These are phyloP conservation scores for Terrapene triunguis DNA, from an alignment of 2,113 vertebrate genomes.

Conservation along the genomic window DNA sequence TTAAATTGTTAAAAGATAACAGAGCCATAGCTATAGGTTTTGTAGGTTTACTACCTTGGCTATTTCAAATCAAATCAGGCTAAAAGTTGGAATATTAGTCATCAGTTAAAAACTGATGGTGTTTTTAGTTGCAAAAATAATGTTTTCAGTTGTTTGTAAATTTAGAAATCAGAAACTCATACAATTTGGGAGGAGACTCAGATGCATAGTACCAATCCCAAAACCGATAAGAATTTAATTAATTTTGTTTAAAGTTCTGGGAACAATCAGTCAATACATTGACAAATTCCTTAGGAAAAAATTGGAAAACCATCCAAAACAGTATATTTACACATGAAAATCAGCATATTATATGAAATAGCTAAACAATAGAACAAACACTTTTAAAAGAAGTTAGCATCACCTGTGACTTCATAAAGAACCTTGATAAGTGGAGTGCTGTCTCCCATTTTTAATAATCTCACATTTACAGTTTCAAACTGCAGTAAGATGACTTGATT, in stretches of 20 bases:
- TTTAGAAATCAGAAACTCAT: not conserved
- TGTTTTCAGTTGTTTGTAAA: not conserved
- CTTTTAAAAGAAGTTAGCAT: not conserved
- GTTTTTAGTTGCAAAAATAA: not conserved
- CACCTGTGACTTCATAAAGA: not conserved
- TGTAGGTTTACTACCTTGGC: not conserved
- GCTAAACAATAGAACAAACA: not conserved
- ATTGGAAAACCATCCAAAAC: not conserved
- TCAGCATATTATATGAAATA: not conserved
- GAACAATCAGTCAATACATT: not conserved
- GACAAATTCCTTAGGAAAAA: not conserved
- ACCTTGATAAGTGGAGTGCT: not conserved
- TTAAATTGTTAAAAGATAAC: no score
- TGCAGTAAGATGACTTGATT: not conserved
- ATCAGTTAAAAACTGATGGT: slow-evolving; percentile 26
- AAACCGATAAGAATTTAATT: not conserved
- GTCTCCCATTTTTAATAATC: not conserved
- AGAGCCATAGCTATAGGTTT: not conserved
- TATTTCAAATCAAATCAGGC: slow-evolving; percentile 35
- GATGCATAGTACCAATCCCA: fast-evolving
- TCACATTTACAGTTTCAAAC: not conserved
- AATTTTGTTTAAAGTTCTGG: not conserved
- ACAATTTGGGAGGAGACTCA: not conserved
- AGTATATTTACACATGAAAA: not conserved
- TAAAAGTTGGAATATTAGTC: not conserved